Conservation (phyloP, 2,888 invertebrate genomes). For the Cephalotes varians region DNA sequence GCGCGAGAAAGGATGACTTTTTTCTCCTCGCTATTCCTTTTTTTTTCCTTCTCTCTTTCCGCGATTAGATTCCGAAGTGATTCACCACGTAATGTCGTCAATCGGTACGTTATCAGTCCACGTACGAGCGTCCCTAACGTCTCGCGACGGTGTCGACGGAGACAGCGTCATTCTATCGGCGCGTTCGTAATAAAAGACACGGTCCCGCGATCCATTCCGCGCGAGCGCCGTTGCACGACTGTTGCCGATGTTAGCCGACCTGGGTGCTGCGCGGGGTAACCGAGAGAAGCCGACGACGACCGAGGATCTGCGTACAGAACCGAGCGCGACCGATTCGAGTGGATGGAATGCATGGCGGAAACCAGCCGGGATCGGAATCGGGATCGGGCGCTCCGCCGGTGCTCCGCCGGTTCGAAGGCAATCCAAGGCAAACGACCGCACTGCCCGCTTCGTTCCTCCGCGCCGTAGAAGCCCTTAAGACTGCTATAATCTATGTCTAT, state of each 20-base stretch:
- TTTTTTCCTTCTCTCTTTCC: background rate
- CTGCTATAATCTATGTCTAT: constrained; percentile 76
- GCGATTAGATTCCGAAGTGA: constrained; percentile 21
- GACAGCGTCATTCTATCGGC: constrained; percentile 66
- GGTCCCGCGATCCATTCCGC: constrained; percentile 74
- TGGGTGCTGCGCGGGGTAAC: constrained; percentile 63
- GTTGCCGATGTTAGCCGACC: constrained; percentile 76
- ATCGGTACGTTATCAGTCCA: constrained; percentile 45
- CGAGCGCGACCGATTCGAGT: constrained; percentile 72
- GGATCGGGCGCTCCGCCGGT: constrained; percentile 78
- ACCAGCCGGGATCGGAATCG: constrained; percentile 84
- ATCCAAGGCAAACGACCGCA: constrained; percentile 85
- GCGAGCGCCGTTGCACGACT: constrained; percentile 82
- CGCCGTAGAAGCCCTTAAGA: constrained; percentile 66
- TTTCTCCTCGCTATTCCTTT: background rate
- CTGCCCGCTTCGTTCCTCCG: constrained; percentile 79
- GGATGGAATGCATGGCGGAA: constrained; percentile 84
- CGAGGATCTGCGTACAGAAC: background rate
- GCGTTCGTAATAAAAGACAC: constrained; percentile 55
- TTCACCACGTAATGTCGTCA: constrained; percentile 20
- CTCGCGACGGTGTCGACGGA: constrained; percentile 58
- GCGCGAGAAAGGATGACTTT: background rate
- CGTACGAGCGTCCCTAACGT: constrained; percentile 63
- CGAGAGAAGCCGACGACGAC: constrained; percentile 58
- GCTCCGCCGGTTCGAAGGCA: constrained; percentile 80